Evolutionary conservation across 2,113 vertebrate genomes (phyloP), one percentile per base, ranked within the genome.

Genomic region (Corythoichthys intestinalis): DNA sequence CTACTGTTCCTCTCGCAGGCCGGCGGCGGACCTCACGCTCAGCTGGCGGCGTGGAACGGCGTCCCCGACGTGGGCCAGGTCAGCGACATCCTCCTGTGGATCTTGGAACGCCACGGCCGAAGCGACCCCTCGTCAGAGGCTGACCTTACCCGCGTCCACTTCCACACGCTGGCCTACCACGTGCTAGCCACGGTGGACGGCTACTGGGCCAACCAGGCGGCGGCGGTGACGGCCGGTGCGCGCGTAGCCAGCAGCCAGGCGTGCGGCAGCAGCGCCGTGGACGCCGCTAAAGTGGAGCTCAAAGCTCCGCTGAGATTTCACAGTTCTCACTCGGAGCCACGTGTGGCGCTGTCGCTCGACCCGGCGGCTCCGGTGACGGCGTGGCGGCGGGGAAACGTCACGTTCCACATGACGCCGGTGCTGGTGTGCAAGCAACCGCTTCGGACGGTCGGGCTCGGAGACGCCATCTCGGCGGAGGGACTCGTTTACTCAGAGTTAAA

Each of bases 141-240:
- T 0, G 92, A 94, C 52, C 93, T 99, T 12, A 98, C 94, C 0
- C 93, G 97, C 7, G 91, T 99, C 77, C 97, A 99, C 80, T 99
- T 99, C 90, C 97, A 99, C 90, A 98, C 97, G 0, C 89, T 99
- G 83, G 94, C 94, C 66, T 99, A 97, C 72, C 97, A 99, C 74
- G 88, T 99, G 73, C 87, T 99, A 46, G 97, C 72, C 1, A 97
- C 96, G 0, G 94, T 97, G 81, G 94, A 98, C 0, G 96, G 95
- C 0, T 90, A 94, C 88, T 99, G 97, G 97, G 92, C 78, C 68
- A 99, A 99, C 90, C 96, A 98, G 88, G 91, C 78, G 0, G 91
- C 95, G 0, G 94, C 97, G 0, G 95, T 98, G 82, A 93, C 94
- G 0, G 96, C 97, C 0, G 97, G 97, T 0, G 96, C 97, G 0